These are phyloP conservation scores for Luperina testacea DNA, from an alignment of 2,888 invertebrate species.

Conservation along the genomic window DNA sequence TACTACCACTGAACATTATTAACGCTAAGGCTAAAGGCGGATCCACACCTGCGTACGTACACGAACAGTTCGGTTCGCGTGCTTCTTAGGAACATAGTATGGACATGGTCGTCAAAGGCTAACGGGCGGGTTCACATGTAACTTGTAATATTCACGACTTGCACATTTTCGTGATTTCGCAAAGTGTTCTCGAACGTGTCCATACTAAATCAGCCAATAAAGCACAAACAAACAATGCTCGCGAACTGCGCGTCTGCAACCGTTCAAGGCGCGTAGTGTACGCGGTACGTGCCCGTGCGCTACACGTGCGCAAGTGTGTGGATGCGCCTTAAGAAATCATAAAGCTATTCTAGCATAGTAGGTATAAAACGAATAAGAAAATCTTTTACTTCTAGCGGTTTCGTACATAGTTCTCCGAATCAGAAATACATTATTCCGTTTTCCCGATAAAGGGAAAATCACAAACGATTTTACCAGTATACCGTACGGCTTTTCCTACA, in stretches of 20 bases:
- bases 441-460: constrained; percentile 7
- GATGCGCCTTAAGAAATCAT: background rate
- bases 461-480: constrained; percentile 4
- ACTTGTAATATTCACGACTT: background rate
- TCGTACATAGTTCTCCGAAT: constrained; percentile 15
- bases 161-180: background rate
- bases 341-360: background rate
- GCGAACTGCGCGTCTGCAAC: background rate
- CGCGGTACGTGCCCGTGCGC: background rate
- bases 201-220: background rate
- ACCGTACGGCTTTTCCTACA: background rate
- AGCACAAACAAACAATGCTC: background rate
- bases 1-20: background rate
- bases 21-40: background rate
- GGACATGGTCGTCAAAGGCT: background rate
- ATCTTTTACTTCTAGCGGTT: background rate
- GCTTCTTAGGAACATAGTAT: no score
- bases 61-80: background rate
- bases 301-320: background rate
- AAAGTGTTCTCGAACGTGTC: background rate
- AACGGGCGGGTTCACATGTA: background rate
- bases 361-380: background rate
- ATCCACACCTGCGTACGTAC: background rate
- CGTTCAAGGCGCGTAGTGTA: background rate
- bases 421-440: background rate